Evolutionary conservation across 1,140 invertebrate genomes (phyloP).

Genomic region (Drosophila nikananu): DNA sequence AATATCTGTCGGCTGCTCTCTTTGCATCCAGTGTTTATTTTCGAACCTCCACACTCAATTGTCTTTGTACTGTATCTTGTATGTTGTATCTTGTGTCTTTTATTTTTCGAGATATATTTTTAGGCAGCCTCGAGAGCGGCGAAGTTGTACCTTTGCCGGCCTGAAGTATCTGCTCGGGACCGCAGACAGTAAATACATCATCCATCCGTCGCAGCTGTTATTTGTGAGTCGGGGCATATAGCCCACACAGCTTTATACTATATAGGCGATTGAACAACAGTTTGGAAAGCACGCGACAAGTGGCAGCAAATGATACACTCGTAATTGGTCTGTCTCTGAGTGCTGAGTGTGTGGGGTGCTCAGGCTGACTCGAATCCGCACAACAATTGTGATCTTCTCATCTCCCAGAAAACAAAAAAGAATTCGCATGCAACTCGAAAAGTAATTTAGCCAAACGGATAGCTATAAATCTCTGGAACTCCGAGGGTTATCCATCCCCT

Average conservation of each 20-base stretch:
- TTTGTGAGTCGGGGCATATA: conserved; percentile 11
- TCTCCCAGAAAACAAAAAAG: neutral
- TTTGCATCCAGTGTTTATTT: conserved; percentile 36
- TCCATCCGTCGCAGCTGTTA: conserved; percentile 34
- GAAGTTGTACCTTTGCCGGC: conserved; percentile 35
- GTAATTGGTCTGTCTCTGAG: neutral
- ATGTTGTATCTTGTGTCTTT: conserved; percentile 1
- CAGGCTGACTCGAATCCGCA: neutral
- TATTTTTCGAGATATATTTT: conserved; percentile 30
- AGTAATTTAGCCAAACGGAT: conserved; percentile 10
- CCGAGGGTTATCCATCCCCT: conserved; percentile 3
- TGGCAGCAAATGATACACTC: conserved; percentile 32
- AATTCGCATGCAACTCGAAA: conserved; percentile 13
- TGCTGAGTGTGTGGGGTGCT: neutral
- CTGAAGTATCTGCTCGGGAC: conserved; percentile 29
- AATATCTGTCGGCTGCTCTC: conserved; percentile 9
- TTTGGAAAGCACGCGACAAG: conserved; percentile 47
- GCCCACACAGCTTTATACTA: neutral
- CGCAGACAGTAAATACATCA: conserved; percentile 37
- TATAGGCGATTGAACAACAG: conserved; percentile 45
- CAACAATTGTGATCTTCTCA: conserved; percentile 27
- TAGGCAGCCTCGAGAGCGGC: conserved; percentile 27
- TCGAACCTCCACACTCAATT: conserved; percentile 41
- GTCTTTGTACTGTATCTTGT: conserved; percentile 12
- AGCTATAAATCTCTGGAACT: conserved; percentile 15